Evolutionary conservation across 2,113 vertebrate species (phyloP).

Genomic region (Micronycteris hirsuta): DNA sequence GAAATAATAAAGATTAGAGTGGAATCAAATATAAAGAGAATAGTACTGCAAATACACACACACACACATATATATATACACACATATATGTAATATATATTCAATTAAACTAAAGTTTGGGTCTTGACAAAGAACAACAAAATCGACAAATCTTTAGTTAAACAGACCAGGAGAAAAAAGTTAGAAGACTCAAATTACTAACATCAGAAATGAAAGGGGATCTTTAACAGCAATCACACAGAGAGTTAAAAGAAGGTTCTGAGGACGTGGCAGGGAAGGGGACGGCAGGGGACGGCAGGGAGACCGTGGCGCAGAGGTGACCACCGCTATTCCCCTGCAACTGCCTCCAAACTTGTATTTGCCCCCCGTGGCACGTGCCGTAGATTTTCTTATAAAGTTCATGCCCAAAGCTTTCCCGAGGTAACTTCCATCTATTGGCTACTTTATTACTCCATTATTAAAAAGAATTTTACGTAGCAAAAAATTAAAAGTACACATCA

Average conservation of each 20-base stretch:
- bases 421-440: background rate
- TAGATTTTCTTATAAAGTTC: background rate
- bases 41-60: background rate
- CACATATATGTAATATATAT: background rate
- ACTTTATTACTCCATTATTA: background rate
- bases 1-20: background rate
- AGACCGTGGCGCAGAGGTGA: background rate
- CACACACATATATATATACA: background rate
- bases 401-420: background rate
- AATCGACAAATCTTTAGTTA: background rate
- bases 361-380: background rate
- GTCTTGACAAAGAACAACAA: background rate
- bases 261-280: no score
- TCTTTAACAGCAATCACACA: background rate
- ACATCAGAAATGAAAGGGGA: background rate
- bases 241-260: background rate
- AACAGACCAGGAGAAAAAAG: background rate
- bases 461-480: background rate
- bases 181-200: background rate
- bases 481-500: background rate
- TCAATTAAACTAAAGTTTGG: background rate
- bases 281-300: accelerated
- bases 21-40: background rate
- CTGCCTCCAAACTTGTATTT: background rate
- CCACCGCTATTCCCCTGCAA: background rate